Conservation (phyloP, 2,113 vertebrate genomes). For the Spermophilus dauricus region DNA sequence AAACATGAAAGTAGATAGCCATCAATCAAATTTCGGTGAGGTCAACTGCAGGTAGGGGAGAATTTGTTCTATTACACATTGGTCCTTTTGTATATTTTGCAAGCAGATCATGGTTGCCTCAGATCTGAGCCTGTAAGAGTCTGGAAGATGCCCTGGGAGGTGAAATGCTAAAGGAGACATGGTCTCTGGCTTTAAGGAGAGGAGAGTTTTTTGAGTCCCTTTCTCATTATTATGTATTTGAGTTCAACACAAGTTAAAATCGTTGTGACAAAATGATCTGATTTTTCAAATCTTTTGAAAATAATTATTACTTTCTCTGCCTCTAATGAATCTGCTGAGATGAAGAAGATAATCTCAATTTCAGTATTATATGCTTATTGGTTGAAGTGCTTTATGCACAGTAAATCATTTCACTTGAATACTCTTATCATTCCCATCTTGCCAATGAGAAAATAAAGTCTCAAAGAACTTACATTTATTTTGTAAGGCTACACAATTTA, state of each 20-base stretch:
- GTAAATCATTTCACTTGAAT: constrained; percentile 7
- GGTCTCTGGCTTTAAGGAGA: neutral
- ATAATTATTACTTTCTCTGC: constrained; percentile 14
- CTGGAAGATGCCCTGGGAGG: neutral
- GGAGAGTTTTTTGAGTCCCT: neutral
- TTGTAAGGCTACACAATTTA: neutral
- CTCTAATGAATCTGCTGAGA: neutral
- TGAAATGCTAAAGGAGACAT: neutral
- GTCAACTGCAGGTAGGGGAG: neutral
- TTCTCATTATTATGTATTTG: neutral
- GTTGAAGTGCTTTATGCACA: neutral
- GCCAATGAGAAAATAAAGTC: neutral
- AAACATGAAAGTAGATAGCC: neutral
- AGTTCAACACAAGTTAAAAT: constrained; percentile 43
- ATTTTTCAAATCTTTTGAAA: constrained; percentile 50
- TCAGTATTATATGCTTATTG: neutral
- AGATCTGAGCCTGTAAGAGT: neutral
- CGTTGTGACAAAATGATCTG: neutral
- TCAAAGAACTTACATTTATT: neutral
- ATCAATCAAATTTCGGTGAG: constrained; percentile 40
- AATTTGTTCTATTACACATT: neutral
- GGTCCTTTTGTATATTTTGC: constrained; percentile 5
- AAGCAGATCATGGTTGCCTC: neutral
- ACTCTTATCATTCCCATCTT: neutral
- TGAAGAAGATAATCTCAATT: neutral